A percentile compares a stretch with the other conserved stretches of the same genome.
Conservation (phyloP, 35 echinoderm and acorn worm species). For the Nesometra sesokonis region DNA sequence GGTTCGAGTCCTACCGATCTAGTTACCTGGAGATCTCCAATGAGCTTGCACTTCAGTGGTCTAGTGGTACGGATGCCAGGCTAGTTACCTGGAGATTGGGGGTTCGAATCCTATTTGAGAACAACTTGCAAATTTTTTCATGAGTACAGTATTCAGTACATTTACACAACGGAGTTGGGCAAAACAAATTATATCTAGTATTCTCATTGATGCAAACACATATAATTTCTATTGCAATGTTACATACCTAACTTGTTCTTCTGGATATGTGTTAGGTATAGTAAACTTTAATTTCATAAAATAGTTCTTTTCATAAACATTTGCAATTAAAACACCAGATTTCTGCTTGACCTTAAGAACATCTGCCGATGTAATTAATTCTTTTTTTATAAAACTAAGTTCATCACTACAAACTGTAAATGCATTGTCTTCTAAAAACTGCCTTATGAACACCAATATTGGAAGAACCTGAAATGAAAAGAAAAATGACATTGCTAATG, state of each 20-base stretch:
- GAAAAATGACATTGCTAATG: neutral
- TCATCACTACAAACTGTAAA: constrained; percentile 95
- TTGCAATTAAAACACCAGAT: constrained; percentile 52
- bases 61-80: too few species aligned
- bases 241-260: constrained; percentile 44
- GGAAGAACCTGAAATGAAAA: constrained; percentile 52
- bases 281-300: constrained; percentile 71
- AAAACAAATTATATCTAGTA: too few species aligned
- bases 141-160: too few species aligned
- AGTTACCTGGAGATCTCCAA: too few species aligned
- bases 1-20: too few species aligned
- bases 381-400: constrained; percentile 69
- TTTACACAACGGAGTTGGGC: too few species aligned
- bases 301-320: constrained; percentile 55
- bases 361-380: constrained; percentile 63
- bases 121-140: too few species aligned
- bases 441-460: constrained; percentile 65
- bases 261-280: constrained; percentile 73
- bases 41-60: neutral
- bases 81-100: too few species aligned
- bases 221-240: neutral
- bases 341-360: constrained; percentile 76
- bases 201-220: too few species aligned
- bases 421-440: constrained; percentile 86
- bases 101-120: too few species aligned